Evolutionary conservation across 1,140 invertebrate genomes (phyloP).

Genomic region (Cataglyphis hispanica): DNA sequence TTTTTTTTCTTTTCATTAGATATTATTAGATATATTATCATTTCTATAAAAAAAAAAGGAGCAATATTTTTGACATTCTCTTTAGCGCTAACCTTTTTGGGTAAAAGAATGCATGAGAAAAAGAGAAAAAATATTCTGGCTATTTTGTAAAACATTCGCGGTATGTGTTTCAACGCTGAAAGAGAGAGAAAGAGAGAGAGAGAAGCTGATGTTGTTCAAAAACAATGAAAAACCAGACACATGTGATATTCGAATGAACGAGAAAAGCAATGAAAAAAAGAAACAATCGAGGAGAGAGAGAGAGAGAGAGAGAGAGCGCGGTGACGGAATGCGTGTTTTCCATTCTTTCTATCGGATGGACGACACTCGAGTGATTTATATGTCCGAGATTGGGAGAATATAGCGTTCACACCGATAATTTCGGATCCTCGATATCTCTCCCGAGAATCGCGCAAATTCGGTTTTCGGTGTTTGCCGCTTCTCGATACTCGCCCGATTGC

Average conservation of each 20-base stretch:
- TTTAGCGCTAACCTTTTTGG: not conserved
- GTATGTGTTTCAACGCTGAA: constrained; percentile 30
- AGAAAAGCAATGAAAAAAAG: not conserved
- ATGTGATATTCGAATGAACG: constrained; percentile 45
- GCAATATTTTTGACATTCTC: not conserved
- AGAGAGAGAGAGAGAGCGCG: not conserved
- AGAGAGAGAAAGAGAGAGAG: too few relatives aligned
- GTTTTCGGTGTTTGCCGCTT: constrained; percentile 51
- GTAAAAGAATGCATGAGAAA: constrained; percentile 31
- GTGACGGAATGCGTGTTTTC: constrained; percentile 25
- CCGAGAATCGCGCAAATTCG: constrained; percentile 49
- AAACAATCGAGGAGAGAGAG: constrained; percentile 2
- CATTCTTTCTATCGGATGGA: constrained; percentile 30
- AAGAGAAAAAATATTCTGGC: constrained; percentile 37
- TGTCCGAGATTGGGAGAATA: constrained; percentile 37
- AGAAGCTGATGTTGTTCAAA: constrained; percentile 33
- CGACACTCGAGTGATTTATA: constrained; percentile 46
- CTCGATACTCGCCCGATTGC: not conserved
- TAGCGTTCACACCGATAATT: constrained; percentile 53
- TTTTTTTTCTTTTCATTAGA: not conserved
- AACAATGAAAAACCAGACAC: constrained; percentile 46
- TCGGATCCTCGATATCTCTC: constrained; percentile 42
- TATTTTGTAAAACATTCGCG: constrained; percentile 45
- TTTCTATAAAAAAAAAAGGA: constrained; percentile 7
- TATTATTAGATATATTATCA: not conserved